Base-by-base conservation (phyloP, 1,140 invertebrate genomes). In the Odontomachus brunneus region DNA sequence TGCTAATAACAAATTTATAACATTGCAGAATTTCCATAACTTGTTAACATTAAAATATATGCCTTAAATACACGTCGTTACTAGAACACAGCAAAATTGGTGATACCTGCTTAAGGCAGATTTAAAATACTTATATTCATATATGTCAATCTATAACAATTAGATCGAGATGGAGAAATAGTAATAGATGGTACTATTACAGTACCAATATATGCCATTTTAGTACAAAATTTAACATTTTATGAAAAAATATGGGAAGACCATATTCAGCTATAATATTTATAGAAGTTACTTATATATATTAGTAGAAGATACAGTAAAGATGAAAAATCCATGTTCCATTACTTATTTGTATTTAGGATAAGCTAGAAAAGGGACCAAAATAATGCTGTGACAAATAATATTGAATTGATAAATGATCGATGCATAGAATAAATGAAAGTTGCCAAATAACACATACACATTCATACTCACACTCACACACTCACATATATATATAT, bases 1-100 rank as follows among this genome's bases (percentile, higher is more conserved):
- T 82, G 71, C 67, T 44, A 73, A 49, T 82, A 73, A 82, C 22
- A 62, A 12, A 82, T 72, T 48, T 66, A 66, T 60, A 60, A 60
- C 26, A 48, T 81, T 57, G 49, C 59, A 53, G n/a, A 14, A 22
- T 62, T 74, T 69, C 22, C 11, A 12, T 62, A 82, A 14, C 33
- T 38, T 29, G 33, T 81, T 74, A 73, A 53, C 19, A 33, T 63
- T 82, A 59, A n/a, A 51, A 24, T 19, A 53, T 62, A 65, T 71
- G 65, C 75, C 75, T 69, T 80, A 22, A 22, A 3, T 80, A 9
- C 57, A 71, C 75, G 22, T 80, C 0, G 24, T 71, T 55, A 67
- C 2, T n/a, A 33, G 11, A 66, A 44, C 55, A 55, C 53, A 78
- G 22, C 29, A 57, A 71, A 19, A 1, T 44, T 3, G 19, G n/a